Base-by-base conservation (phyloP, 2,797 vertebrate genomes). In the Aldrovandia affinis region DNA sequence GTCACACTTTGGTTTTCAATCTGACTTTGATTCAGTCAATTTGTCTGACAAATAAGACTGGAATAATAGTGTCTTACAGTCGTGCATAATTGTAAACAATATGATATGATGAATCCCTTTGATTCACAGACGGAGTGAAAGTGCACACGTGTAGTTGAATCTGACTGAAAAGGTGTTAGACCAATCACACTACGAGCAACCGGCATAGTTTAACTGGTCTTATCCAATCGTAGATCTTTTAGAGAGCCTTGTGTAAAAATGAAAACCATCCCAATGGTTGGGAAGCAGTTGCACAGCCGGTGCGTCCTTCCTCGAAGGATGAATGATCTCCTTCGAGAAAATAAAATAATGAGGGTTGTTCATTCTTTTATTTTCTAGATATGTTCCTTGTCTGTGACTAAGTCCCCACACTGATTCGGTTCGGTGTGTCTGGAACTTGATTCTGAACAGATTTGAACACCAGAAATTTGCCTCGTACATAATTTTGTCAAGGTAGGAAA, bases 131-230 rank as follows among this genome's bases (percentile, higher is more conserved):
- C 85, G 89, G 90, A 91, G 89, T 88, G 88, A 92, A 92, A 93
- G 86, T 95, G 95, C 94, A 95, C 94, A 96, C 95, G 96, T 96
- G 95, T 93, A 92, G 88, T 82, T 70, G 61, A 57, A 47, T 2
- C n/a, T 87, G 92, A 95, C 44, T 33, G 95, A 94, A 88, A 81
- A 6, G 50, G 0, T 0, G 0, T 0, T 14, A 0, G 81, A 73
- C 95, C 94, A 95, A 94, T 95, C 28, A 86, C 0, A 65, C 82
- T 20, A 0, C 33, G 36, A 10, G 0, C 0, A 0, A 47, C 25
- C 92, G 91, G 93, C 87, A 88, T 52, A 12, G 5, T 1, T 25
- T 0, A 3, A 0, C 7, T 0, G 0, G 3, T 2, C 9, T 0
- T 22, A 44, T 59, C 95, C 93, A 96, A 95, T 95, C 81, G 78